phyloP scores from a whole-genome alignment of 2,888 invertebrate genomes.

The Lycocerus yunnanus region DNA sequence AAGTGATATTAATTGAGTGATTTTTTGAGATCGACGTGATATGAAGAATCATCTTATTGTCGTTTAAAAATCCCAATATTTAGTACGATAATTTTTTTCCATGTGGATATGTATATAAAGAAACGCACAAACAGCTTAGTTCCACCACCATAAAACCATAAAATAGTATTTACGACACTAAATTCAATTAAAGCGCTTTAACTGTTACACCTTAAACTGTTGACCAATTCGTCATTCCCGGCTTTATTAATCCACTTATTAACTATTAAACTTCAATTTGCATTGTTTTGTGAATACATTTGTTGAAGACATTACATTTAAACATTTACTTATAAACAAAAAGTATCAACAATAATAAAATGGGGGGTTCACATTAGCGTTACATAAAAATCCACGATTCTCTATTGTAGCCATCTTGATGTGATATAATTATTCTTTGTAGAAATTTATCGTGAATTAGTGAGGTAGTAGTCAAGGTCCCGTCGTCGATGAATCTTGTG shows the following conservation, averaged over 20 bases:
- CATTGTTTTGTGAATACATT: not conserved
- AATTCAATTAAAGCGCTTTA: not conserved
- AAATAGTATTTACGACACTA: not conserved
- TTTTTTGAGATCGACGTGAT: conserved; percentile 13
- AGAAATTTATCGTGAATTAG: no score
- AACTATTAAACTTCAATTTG: not conserved
- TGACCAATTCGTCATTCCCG: not conserved
- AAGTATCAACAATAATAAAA: not conserved
- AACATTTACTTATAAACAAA: not conserved
- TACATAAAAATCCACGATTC: not conserved
- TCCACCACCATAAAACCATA: conserved; percentile 1
- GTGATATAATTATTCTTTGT: no score
- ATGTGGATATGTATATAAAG: not conserved
- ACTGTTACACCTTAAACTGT: not conserved
- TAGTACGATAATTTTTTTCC: not conserved
- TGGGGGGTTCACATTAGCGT: not conserved
- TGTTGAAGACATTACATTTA: not conserved
- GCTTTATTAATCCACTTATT: not conserved
- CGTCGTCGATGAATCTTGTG: not conserved
- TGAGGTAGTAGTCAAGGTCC: not conserved
- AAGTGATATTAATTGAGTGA: conserved; percentile 4
- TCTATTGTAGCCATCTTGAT: no score
- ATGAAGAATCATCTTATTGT: conserved; percentile 23
- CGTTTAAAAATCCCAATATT: conserved; percentile 7
- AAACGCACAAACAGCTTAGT: conserved; percentile 8